A percentile compares a stretch with the other conserved stretches of the same genome.
Evolutionary conservation across 2,888 invertebrate genomes (phyloP).

Genomic region (Trichopoda pennipes): DNA sequence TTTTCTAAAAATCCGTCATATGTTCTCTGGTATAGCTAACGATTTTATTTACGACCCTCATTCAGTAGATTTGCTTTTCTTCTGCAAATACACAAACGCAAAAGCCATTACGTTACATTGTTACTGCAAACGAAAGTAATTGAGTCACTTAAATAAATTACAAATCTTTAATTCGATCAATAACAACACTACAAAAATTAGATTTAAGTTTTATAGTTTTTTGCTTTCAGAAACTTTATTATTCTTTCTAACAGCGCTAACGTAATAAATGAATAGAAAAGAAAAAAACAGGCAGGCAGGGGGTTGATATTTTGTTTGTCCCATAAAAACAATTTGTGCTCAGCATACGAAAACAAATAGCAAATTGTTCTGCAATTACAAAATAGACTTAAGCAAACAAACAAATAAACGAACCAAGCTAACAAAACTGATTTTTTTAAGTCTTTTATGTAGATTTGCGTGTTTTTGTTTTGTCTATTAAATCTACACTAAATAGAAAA

Average conservation of each 20-base stretch:
- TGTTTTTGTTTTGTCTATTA: slow-evolving; percentile 3
- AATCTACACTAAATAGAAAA: slow-evolving; percentile 4
- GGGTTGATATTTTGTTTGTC: neutral
- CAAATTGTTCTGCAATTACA: slow-evolving; percentile 43
- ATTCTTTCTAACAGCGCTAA: neutral
- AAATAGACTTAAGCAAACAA: slow-evolving; percentile 24
- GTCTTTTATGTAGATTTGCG: slow-evolving; percentile 25
- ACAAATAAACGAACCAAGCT: neutral
- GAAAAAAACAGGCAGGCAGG: too few relatives aligned
- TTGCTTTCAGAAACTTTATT: too few relatives aligned
- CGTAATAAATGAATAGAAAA: neutral
- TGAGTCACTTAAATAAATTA: too few relatives aligned
- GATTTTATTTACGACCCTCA: too few relatives aligned
- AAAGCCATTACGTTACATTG: too few relatives aligned
- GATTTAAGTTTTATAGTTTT: too few relatives aligned
- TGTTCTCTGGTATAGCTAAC: too few relatives aligned
- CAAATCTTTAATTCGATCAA: too few relatives aligned
- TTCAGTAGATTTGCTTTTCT: neutral
- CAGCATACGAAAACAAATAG: slow-evolving; percentile 3
- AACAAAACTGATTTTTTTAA: slow-evolving; percentile 5
- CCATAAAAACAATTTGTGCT: slow-evolving; percentile 15
- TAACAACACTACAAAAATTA: too few relatives aligned
- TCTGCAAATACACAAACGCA: too few relatives aligned
- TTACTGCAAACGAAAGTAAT: too few relatives aligned
- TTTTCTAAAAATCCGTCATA: too few relatives aligned